These are phyloP conservation scores for Thecophora atra DNA, from an alignment of 2,888 invertebrate species.

Conservation along the genomic window DNA sequence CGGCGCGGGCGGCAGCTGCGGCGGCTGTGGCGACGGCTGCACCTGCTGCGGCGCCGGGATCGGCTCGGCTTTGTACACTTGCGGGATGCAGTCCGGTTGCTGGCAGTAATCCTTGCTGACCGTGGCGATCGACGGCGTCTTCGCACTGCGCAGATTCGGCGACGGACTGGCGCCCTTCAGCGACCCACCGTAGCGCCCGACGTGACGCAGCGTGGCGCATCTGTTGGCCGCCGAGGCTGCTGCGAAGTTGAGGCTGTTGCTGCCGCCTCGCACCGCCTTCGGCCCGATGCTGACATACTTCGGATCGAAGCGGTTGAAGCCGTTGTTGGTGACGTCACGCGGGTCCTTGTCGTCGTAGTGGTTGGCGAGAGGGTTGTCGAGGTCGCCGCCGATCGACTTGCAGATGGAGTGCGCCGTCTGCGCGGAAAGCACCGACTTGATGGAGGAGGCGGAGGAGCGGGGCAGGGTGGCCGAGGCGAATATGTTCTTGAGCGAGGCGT, in stretches of 20 bases:
- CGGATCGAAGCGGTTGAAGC: slow-evolving; percentile 67
- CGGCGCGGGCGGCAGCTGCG: slow-evolving; percentile 57
- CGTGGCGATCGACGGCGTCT: slow-evolving; percentile 65
- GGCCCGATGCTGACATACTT: slow-evolving; percentile 67
- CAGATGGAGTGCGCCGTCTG: slow-evolving; percentile 61
- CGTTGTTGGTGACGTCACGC: slow-evolving; percentile 64
- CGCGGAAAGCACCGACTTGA: slow-evolving; percentile 61
- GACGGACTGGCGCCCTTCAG: slow-evolving; percentile 63
- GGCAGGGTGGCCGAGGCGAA: slow-evolving; percentile 64
- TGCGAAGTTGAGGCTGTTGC: slow-evolving; percentile 61
- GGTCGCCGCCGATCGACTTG: slow-evolving; percentile 59
- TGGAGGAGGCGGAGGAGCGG: slow-evolving; percentile 63
- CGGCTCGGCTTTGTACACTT: slow-evolving; percentile 51
- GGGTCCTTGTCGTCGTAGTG: slow-evolving; percentile 63
- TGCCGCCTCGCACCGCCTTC: slow-evolving; percentile 64
- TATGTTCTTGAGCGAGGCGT: slow-evolving; percentile 59
- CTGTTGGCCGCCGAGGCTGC: slow-evolving; percentile 61
- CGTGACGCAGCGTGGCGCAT: slow-evolving; percentile 65
- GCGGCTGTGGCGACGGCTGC: slow-evolving; percentile 42
- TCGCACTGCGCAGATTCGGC: slow-evolving; percentile 65
- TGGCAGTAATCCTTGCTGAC: slow-evolving; percentile 66
- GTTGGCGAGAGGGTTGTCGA: slow-evolving; percentile 52
- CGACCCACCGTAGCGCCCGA: slow-evolving; percentile 65
- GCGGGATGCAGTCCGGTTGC: slow-evolving; percentile 63
- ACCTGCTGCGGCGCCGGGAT: slow-evolving; percentile 42